These are phyloP conservation scores for Alethe castanea DNA, from an alignment of 2,113 vertebrate species.

Conservation along the genomic window DNA sequence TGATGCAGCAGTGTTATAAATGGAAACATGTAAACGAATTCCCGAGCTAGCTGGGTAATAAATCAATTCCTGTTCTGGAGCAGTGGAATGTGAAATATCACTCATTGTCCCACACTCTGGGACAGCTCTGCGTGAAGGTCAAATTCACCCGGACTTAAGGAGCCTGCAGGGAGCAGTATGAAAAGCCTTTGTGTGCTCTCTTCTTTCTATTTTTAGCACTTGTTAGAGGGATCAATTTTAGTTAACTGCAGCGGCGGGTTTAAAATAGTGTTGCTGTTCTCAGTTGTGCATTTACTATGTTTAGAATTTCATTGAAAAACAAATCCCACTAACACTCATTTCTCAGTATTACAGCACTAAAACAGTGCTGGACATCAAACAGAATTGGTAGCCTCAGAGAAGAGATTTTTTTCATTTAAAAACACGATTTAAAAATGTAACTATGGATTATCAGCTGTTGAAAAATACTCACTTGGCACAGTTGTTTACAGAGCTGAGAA, in stretches of 20 bases:
- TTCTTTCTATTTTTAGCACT: slow-evolving; percentile 73
- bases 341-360: neutral
- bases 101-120: slow-evolving; percentile 59
- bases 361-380: neutral
- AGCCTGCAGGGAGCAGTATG: slow-evolving; percentile 67
- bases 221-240: slow-evolving; percentile 73
- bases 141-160: slow-evolving; percentile 50
- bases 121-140: slow-evolving; percentile 66
- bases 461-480: neutral
- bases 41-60: neutral
- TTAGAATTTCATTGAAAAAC: slow-evolving; percentile 60
- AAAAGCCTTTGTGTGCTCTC: slow-evolving; percentile 66
- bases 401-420: neutral
- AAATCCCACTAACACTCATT: neutral
- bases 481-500: neutral
- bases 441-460: neutral
- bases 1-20: slow-evolving; percentile 52
- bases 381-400: neutral
- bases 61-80: slow-evolving; percentile 56
- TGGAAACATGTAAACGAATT: slow-evolving; percentile 35
- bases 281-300: slow-evolving; percentile 52
- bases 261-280: slow-evolving; percentile 64
- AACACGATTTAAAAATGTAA: neutral
- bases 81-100: slow-evolving; percentile 49
- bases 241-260: slow-evolving; percentile 69